phyloP scores from a whole-genome alignment of 1,140 invertebrate species.

The Heterodera carotae region DNA sequence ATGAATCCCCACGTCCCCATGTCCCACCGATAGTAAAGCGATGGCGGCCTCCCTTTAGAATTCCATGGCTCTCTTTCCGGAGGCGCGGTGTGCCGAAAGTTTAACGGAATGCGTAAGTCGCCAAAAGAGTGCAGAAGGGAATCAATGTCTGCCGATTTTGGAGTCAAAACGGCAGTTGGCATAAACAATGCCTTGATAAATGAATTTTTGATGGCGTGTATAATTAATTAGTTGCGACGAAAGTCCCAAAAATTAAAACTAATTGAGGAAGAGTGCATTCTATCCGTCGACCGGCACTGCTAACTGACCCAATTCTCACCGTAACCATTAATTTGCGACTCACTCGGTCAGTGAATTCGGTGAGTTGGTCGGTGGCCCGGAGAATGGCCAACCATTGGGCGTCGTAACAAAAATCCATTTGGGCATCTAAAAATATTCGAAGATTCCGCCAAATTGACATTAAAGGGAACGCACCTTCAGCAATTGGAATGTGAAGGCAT shows the following conservation, averaged over 20 bases:
- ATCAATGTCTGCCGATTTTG: conserved; percentile 76
- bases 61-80: conserved; percentile 69
- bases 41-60: conserved; percentile 9
- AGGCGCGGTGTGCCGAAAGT: conserved; percentile 77
- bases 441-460: not conserved
- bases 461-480: conserved; percentile 28
- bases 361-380: conserved; percentile 51
- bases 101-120: conserved; percentile 73
- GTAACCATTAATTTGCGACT: conserved; percentile 9
- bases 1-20: too few relatives aligned
- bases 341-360: conserved; percentile 35
- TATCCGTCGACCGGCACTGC: too few relatives aligned
- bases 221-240: too few relatives aligned
- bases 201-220: not conserved
- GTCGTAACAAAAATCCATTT: conserved; percentile 47
- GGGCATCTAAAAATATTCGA: conserved; percentile 14
- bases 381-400: conserved; percentile 49
- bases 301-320: too few relatives aligned
- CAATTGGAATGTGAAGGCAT: conserved; percentile 34
- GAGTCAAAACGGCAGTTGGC: conserved; percentile 73
- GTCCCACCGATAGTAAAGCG: not conserved
- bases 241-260: conserved; percentile 4
- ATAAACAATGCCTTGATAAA: not conserved
- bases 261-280: not conserved
- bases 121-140: conserved; percentile 73